Percentiles rank a stretch among this genome's conserved stretches.
These are phyloP conservation scores for Vanessa tameamea DNA, from an alignment of 1,140 invertebrate species.

Conservation along the genomic window DNA sequence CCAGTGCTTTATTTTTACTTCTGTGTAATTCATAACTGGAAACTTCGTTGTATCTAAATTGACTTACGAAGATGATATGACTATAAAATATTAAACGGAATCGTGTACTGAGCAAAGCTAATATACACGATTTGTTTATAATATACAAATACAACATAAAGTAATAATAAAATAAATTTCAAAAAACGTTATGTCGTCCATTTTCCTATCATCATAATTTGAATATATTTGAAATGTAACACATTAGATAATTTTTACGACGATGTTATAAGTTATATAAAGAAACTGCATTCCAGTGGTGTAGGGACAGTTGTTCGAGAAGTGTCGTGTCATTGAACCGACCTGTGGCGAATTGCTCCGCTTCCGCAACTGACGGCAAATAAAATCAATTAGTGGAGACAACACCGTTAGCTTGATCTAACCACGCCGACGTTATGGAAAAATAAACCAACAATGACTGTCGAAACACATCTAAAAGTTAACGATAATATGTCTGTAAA, in stretches of 20 bases:
- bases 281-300: slow-evolving; percentile 61
- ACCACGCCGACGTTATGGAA: slow-evolving; percentile 43
- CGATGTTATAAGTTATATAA: slow-evolving; percentile 51
- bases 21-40: background rate
- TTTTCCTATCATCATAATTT: background rate
- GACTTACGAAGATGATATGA: background rate
- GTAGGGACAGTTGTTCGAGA: slow-evolving; percentile 57
- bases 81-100: too few species aligned
- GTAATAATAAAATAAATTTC: background rate
- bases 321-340: slow-evolving; percentile 69
- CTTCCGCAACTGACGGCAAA: slow-evolving; percentile 66
- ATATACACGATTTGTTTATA: too few species aligned
- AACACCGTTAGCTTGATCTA: slow-evolving; percentile 50
- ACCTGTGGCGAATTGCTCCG: slow-evolving; percentile 64
- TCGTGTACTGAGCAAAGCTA: too few species aligned
- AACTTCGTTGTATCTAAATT: background rate
- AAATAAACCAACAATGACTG: slow-evolving; percentile 33
- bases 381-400: slow-evolving; percentile 64
- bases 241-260: slow-evolving; percentile 35
- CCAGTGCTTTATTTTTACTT: background rate
- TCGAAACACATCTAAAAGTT: slow-evolving; percentile 29
- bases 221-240: slow-evolving; percentile 1
- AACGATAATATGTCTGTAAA: slow-evolving; percentile 26
- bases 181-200: background rate
- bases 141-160: too few species aligned